A percentile compares a stretch with the other conserved stretches of the same genome.
phyloP scores from a whole-genome alignment of 2,797 vertebrate genomes.

The Ptychadena robeensis region DNA sequence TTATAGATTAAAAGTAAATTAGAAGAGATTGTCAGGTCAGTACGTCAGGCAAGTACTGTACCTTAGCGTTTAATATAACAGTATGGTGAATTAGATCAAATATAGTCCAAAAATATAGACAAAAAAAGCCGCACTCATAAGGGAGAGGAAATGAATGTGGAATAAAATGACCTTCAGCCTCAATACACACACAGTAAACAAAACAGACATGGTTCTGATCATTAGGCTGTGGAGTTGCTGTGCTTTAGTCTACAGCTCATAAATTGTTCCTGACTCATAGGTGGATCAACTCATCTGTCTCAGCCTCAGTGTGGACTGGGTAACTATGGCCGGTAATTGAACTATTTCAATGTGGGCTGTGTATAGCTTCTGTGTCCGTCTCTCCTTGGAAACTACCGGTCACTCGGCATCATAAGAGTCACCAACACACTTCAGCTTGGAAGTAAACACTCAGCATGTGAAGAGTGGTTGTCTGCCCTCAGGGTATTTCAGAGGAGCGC shows the following conservation, averaged over 20 bases:
- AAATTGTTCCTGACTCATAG: background rate
- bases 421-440: background rate
- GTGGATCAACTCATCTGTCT: background rate
- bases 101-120: background rate
- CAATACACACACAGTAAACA: background rate
- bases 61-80: too few species aligned
- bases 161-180: background rate
- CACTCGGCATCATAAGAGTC: background rate
- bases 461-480: background rate
- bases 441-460: background rate
- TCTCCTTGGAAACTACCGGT: slow-evolving; percentile 5
- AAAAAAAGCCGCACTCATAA: background rate
- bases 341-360: background rate
- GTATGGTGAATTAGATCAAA: background rate
- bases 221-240: background rate
- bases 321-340: background rate
- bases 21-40: too few species aligned
- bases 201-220: background rate
- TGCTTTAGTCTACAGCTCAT: background rate
- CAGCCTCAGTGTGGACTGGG: background rate
- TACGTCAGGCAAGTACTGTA: too few species aligned
- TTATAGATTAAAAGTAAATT: too few species aligned
- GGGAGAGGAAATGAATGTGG: background rate
- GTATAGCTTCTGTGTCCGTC: slow-evolving; percentile 2
- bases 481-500: background rate